These are phyloP conservation scores for Gymnocypris eckloni DNA, from an alignment of 2,797 vertebrate genomes.

Conservation along the genomic window DNA sequence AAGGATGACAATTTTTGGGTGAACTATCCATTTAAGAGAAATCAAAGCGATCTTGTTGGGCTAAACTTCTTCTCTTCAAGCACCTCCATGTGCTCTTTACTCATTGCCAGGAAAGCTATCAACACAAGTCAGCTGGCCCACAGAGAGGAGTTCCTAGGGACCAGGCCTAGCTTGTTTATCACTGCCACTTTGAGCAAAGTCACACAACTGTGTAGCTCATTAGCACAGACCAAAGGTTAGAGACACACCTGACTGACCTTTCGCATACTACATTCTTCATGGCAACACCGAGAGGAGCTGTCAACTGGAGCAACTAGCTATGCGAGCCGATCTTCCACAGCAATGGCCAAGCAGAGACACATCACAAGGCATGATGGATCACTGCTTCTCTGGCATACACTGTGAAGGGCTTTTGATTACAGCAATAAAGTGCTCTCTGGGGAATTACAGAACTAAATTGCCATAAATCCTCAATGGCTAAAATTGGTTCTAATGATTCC, in stretches of 20 bases:
- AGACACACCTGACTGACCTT: slow-evolving; percentile 38
- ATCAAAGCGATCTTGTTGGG: neutral
- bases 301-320: neutral
- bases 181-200: slow-evolving; percentile 74
- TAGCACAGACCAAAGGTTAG: slow-evolving; percentile 36
- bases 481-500: slow-evolving; percentile 61
- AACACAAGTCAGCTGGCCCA: slow-evolving; percentile 75
- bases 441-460: slow-evolving; percentile 64
- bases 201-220: slow-evolving; percentile 64
- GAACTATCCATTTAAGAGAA: neutral
- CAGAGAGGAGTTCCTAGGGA: slow-evolving; percentile 74
- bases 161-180: slow-evolving; percentile 73
- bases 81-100: slow-evolving; percentile 61
- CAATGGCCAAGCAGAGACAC: slow-evolving; percentile 19
- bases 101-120: slow-evolving; percentile 86
- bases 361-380: slow-evolving; percentile 64
- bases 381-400: slow-evolving; percentile 51
- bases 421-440: slow-evolving; percentile 56
- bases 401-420: slow-evolving; percentile 67
- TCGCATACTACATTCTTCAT: slow-evolving; percentile 29
- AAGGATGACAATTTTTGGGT: neutral
- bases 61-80: neutral
- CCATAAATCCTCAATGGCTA: slow-evolving; percentile 59
- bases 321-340: slow-evolving; percentile 52
- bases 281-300: slow-evolving; percentile 37